These are phyloP conservation scores for Empidonax alnorum DNA, from an alignment of 2,113 vertebrate species.

Conservation along the genomic window DNA sequence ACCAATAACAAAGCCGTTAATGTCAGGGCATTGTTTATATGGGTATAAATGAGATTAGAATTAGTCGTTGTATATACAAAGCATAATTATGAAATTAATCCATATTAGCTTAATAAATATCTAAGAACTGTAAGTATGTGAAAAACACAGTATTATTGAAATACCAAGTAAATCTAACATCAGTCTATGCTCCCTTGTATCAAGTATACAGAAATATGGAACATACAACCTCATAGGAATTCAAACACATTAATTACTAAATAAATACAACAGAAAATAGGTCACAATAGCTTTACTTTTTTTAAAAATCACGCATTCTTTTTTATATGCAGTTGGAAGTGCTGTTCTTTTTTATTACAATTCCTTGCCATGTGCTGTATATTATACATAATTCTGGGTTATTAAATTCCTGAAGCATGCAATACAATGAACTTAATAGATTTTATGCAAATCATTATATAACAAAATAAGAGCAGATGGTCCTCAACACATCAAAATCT, in stretches of 20 bases:
- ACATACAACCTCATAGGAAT: conserved; percentile 55
- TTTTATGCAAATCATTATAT: conserved; percentile 83
- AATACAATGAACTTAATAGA: conserved; percentile 76
- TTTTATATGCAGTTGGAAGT: conserved; percentile 44
- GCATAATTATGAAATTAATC: background rate
- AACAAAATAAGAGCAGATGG: conserved; percentile 79
- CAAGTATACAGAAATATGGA: conserved; percentile 37
- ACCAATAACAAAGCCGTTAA: background rate
- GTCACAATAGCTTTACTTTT: conserved; percentile 23
- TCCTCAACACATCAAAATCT: conserved; percentile 70
- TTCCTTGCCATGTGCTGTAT: conserved; percentile 64
- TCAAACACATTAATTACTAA: conserved; percentile 65
- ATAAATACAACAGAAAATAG: conserved; percentile 48
- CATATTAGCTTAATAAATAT: background rate
- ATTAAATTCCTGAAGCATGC: conserved; percentile 78
- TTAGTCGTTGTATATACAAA: background rate
- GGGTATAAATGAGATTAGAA: background rate
- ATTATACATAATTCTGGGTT: conserved; percentile 74
- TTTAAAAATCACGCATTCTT: conserved; percentile 1
- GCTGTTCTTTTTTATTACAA: conserved; percentile 65
- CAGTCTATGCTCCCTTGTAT: conserved; percentile 9
- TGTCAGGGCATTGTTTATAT: background rate
- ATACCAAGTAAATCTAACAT: background rate
- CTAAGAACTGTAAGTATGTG: background rate
- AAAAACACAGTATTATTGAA: background rate